phyloP scores from a whole-genome alignment of 2,797 vertebrate species.

The Hippopotamyrus pictus region DNA sequence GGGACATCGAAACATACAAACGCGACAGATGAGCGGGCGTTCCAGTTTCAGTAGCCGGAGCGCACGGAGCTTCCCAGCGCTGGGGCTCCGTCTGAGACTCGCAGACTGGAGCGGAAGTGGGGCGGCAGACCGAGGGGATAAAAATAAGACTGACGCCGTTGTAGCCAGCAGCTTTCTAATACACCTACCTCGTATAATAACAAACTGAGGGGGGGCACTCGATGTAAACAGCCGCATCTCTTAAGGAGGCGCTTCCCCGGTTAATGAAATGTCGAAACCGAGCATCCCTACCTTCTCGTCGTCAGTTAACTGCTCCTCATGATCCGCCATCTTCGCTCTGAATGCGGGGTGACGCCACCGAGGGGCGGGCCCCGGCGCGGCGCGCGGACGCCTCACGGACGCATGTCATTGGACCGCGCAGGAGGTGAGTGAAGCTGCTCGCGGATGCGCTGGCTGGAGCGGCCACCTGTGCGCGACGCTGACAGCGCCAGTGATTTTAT shows the following conservation, averaged over 20 bases:
- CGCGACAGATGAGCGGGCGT: neutral
- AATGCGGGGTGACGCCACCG: conserved; percentile 55
- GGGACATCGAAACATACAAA: neutral
- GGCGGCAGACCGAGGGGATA: conserved; percentile 41
- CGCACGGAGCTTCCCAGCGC: neutral
- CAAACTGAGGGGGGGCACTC: neutral
- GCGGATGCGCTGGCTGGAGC: neutral
- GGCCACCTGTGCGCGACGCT: neutral
- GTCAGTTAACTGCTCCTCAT: conserved; percentile 67
- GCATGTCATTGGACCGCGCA: neutral
- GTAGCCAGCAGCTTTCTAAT: conserved; percentile 37
- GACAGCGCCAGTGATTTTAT: neutral
- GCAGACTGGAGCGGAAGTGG: conserved; percentile 60
- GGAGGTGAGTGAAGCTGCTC: neutral
- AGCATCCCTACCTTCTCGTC: conserved; percentile 61
- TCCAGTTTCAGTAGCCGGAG: neutral
- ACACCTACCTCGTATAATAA: neutral
- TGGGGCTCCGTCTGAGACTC: conserved; percentile 47
- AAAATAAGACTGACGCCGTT: conserved; percentile 58
- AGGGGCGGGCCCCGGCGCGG: conserved; percentile 39
- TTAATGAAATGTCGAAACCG: neutral
- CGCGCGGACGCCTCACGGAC: neutral
- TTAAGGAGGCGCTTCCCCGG: neutral
- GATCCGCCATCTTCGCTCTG: conserved; percentile 74
- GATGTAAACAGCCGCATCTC: neutral